Evolutionary conservation across 2,888 invertebrate genomes (phyloP), one percentile per base, ranked within the genome.

Genomic region (Ophion obscuratus): DNA sequence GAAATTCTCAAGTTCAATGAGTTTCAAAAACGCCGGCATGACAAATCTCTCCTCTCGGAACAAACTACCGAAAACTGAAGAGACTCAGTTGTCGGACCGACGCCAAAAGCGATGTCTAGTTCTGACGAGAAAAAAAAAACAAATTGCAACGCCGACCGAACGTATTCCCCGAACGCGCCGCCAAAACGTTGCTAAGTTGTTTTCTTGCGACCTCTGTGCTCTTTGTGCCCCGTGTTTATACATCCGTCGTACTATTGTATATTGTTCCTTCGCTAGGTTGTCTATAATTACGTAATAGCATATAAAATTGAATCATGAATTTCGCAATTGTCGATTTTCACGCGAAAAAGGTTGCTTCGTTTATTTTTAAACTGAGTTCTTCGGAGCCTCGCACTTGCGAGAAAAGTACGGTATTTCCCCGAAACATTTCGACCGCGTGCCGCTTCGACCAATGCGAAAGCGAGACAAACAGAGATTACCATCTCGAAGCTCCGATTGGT

Each of bases 1-100:
- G 95, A 99, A 99, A 95, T 99, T 99, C 92, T 99, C 99, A 93
- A 99, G 97, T 95, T 99, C 99, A 89, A 99, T 99, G 93, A 96
- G 98, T 94, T 98, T 97, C 77, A 99, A 95, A 93, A 97, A 97
- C 73, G 98, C 98, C 90, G 97, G 96, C 97, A 97, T 97, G 17
- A 31, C 64, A 47, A 47, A 31, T 31, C 4, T 4, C 31, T 6
- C 11, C 27, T 24, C 44, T 44, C 62, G 44, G 17, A 17, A 40
- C n/a, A 17, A 75, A 44, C 2, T 27, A n/a, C 5, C 10, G 20
- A 20, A 27, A 62, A 40, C 31, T 24, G 44, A 62, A 24, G 44
- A 10, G 47, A 24, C 36, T 31, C 17, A 62, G 24, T n/a, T 14
- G 27, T 27, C 7, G 17, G 24, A 76, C n/a, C 53, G 20, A 17